Percentiles rank a stretch among this genome's conserved stretches.
These are phyloP conservation scores for Tuberolachnus salignus DNA, from an alignment of 2,888 invertebrate genomes.

Conservation along the genomic window DNA sequence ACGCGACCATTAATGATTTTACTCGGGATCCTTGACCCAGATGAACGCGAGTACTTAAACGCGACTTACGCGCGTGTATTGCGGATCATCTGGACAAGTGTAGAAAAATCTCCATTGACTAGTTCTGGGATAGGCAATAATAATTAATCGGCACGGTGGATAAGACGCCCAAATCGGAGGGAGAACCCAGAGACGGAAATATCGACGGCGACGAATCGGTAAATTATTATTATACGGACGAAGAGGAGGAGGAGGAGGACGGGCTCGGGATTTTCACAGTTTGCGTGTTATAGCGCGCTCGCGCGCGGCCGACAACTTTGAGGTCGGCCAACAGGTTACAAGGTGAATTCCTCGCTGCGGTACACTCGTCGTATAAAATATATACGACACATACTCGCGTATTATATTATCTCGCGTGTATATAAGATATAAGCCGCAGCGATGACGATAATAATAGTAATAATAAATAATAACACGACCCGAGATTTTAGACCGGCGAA, in stretches of 20 bases:
- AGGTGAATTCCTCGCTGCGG: constrained; percentile 50
- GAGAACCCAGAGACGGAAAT: background rate
- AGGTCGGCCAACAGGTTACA: constrained; percentile 53
- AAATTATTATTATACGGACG: background rate
- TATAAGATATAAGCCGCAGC: background rate
- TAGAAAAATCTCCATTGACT: constrained; percentile 33
- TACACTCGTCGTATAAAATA: constrained; percentile 1
- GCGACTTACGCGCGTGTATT: background rate
- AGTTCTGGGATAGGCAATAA: constrained; percentile 20
- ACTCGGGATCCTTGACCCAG: constrained; percentile 50
- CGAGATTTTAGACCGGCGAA: constrained; percentile 1
- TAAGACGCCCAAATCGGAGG: constrained; percentile 15
- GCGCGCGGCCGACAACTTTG: constrained; percentile 40
- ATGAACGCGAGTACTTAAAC: constrained; percentile 26
- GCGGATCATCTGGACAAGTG: background rate
- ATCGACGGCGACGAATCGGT: background rate
- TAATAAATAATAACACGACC: constrained; percentile 33
- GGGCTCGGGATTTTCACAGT: constrained; percentile 47
- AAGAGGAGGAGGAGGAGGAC: background rate
- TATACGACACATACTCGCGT: background rate
- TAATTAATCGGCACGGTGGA: constrained; percentile 35
- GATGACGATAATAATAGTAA: constrained; percentile 20
- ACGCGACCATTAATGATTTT: constrained; percentile 36
- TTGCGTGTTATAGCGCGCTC: constrained; percentile 41
- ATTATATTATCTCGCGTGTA: background rate